Evolutionary conservation across 2,113 vertebrate species (phyloP), one percentile per base, ranked within the genome.

Genomic region (Anoplopoma fimbria): DNA sequence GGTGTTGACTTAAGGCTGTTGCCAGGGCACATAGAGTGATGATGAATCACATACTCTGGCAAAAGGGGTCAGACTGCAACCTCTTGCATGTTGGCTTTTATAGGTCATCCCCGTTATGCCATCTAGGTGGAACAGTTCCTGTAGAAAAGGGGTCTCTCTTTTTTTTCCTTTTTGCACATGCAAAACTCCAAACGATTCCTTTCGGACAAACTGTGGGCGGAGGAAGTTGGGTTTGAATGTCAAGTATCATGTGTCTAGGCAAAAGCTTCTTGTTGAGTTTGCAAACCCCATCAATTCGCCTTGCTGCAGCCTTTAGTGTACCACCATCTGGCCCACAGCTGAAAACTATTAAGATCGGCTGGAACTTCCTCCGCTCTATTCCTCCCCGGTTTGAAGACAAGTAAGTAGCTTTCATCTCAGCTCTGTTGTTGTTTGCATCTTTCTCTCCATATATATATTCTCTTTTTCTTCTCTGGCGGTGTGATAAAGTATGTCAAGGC

Each of bases 251-350:
- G 88, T 94, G 91, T 92, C 90, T 57, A 57, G 81, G 85, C 85
- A 84, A 88, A 90, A 36, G 72, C 82, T 83, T 89, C 87, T 91
- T 82, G 91, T 91, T 82, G 89, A 93, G 93, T 83, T 92, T 89
- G 88, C 83, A 88, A 91, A 86, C 79, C 89, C 83, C 82, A 86
- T 88, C 90, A 90, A 89, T 79, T 91, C 85, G 87, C 71, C 88
- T 83, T 9, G 25, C 89, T 85, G 87, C 91, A 87, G 84, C 79
- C 82, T 84, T 85, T 67, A 87, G 86, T 77, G 86, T 72, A 89
- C 86, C 90, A 84, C 83, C 94, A 95, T 96, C 94, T 95, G 95
- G 93, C 75, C 84, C 92, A 93, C 95, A 96, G 94, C 95, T 95
- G 95, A 93, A 95, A 95, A 93, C 93, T 87, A 94, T 95, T 95